These are phyloP conservation scores for Achlya flavicornis DNA, from an alignment of 2,888 invertebrate species.

Conservation along the genomic window DNA sequence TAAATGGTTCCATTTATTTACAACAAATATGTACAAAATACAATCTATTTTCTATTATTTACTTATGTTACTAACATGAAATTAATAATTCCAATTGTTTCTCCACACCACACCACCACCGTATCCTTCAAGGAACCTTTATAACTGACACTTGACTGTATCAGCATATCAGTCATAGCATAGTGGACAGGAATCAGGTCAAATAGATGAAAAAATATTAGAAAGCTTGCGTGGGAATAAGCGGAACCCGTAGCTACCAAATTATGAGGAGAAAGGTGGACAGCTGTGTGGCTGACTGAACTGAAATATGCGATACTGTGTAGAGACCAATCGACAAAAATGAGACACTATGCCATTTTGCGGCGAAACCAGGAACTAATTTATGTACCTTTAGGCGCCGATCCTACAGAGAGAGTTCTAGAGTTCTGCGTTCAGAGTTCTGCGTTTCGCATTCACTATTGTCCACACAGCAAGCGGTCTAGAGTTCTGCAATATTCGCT, in stretches of 20 bases:
- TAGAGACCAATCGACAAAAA: not conserved
- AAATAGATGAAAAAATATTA: conserved; percentile 43
- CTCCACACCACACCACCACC: not conserved
- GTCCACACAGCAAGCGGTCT: too few relatives aligned
- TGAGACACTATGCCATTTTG: not conserved
- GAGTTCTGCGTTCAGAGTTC: too few relatives aligned
- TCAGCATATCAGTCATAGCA: conserved; percentile 26
- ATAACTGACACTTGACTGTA: not conserved
- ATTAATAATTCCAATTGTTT: not conserved
- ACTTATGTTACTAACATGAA: too few relatives aligned
- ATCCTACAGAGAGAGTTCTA: too few relatives aligned
- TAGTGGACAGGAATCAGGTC: conserved; percentile 40
- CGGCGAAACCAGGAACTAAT: not conserved
- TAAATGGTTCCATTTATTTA: too few relatives aligned
- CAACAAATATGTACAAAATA: too few relatives aligned
- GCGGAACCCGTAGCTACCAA: conserved; percentile 28
- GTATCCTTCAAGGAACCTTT: not conserved
- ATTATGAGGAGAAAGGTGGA: conserved; percentile 39
- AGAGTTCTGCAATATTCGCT: too few relatives aligned
- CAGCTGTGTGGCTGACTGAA: conserved; percentile 2
- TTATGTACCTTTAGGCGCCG: not conserved
- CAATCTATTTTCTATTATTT: too few relatives aligned
- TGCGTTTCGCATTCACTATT: too few relatives aligned
- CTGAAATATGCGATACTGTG: conserved; percentile 6
- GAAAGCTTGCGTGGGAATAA: conserved; percentile 50